These are phyloP conservation scores for Pseudocheirus occidentalis DNA, from an alignment of 2,797 vertebrate genomes.

Conservation along the genomic window DNA sequence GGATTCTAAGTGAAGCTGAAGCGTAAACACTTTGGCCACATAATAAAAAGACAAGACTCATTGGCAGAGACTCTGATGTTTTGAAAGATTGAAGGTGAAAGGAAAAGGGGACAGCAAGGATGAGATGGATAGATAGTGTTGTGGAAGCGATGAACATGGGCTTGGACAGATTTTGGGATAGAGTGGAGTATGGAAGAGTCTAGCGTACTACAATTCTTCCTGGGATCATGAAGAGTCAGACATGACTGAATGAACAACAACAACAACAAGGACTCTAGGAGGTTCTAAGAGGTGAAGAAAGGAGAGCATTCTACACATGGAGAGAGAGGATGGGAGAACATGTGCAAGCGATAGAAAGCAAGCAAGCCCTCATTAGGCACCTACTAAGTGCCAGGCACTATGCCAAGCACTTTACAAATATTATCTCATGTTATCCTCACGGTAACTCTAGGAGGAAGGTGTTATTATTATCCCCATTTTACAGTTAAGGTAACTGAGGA, in stretches of 20 bases:
- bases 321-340: too few species aligned
- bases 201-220: background rate
- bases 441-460: background rate
- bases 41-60: background rate
- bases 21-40: background rate
- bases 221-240: background rate
- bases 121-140: background rate
- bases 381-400: background rate
- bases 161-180: background rate
- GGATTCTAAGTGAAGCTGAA: background rate
- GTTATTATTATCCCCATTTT: background rate
- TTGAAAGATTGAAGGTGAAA: background rate
- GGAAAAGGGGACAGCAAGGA: background rate
- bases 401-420: background rate
- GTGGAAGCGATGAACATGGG: background rate
- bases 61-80: background rate
- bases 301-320: too few species aligned
- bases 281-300: too few species aligned
- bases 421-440: background rate
- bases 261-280: background rate
- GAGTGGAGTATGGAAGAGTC: too few species aligned
- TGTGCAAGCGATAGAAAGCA: background rate
- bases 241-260: background rate
- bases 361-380: background rate
- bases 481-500: background rate